Base-by-base conservation (phyloP, 2,113 vertebrate species). In the Edolisoma coerulescens region DNA sequence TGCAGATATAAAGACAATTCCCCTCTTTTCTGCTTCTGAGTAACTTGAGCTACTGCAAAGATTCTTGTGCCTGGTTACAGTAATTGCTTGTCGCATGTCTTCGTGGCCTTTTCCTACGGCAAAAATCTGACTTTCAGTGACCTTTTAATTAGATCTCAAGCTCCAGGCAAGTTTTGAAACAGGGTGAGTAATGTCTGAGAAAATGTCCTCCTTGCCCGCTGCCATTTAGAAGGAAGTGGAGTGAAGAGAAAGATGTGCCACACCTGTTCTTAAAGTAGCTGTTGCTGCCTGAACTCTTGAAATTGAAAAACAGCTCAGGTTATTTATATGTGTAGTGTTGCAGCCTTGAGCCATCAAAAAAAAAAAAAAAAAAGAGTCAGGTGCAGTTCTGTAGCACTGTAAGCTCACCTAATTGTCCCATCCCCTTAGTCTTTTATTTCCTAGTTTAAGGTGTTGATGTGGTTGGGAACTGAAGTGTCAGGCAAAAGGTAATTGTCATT, bases 41-140 rank as follows among this genome's bases (percentile, higher is more conserved):
- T 60, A 64, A 59, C 45, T 35, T 79, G 45, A 84, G 30, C 56
- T 87, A 45, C 57, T 93, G 59, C 59, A 68, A 53, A 56, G 90
- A 63, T 47, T 93, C 59, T 47, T 13, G 52, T 65, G 88, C 84
- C 35, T 76, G 89, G 63, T 87, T 92, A 63, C 67, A 27, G n/a
- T 87, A 88, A 88, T 90, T 92, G 60, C 74, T 74, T 91, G 79
- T 90, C 0, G 3, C 54, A 20, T 64, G 65, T 84, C 84, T 93
- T 91, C 0, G 0, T 91, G 79, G 75, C 88, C 78, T 95, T 97
- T 93, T 95, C 81, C 64, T 84, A 5, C 0, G 1, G 76, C 84
- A 96, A 81, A 97, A 86, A 73, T 69, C 82, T 88, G 73, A 94
- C 87, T 96, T 91, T 84, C 10, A 16, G 74, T 96, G 95, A 91